Evolutionary conservation across 2,888 invertebrate genomes (phyloP), one percentile per base, ranked within the genome.

Genomic region (Brachylomia viminalis): DNA sequence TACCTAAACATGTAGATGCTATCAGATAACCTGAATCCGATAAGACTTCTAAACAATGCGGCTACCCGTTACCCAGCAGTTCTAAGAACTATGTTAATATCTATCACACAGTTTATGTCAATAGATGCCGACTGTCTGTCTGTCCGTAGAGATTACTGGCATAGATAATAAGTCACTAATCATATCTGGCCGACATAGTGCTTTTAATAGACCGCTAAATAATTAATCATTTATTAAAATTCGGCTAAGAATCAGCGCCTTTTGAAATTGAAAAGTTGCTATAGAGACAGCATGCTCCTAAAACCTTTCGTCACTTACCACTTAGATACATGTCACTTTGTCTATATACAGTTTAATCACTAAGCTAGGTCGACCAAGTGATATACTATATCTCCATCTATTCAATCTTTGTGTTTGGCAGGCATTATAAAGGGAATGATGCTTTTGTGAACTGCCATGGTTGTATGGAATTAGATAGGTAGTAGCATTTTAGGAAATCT

Each of bases 31-130:
- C 69, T 52, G 17, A 49, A 72, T 30, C 13, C 15, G 82, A 82
- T 82, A 83, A 83, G 20, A 47, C 33, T 64, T 38, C 17, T 42
- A 20, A 75, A 59, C 47, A 72, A 66, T n/a, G 49, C 70, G 64
- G 27, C 78, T 70, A 59, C 67, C 42, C 38, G 68, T 66, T 64
- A 61, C 42, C 6, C 2, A 1, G 4, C 4, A 2, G 4, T 82
- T 82, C 79, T 58, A 10, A 72, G 83, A 82, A 82, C 58, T 27
- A n/a, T 61, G 27, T 45, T 67, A 83, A 72, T 83, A 72, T 75
- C 56, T 45, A 58, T 69, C 20, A 30, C 7, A 49, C 23, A 65
- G 49, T 38, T n/a, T n/a, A 27, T 54, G 23, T 49, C 64, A 56
- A 72, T 59, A 72, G 58, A 58, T 13, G 33, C 79, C 82, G 82